These are phyloP conservation scores for Zhuqinia jingwanae DNA, from an alignment of 2,888 invertebrate species.

Conservation along the genomic window DNA sequence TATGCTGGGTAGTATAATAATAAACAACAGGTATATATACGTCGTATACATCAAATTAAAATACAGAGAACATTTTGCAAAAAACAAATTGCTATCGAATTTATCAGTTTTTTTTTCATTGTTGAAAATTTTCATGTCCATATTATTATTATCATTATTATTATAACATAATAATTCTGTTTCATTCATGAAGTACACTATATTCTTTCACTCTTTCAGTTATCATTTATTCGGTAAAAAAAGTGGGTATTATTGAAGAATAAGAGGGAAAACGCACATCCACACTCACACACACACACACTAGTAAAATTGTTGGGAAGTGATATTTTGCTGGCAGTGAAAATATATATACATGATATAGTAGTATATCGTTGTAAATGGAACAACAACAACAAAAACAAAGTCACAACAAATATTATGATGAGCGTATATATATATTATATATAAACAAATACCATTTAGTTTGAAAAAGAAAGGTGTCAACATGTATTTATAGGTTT, in stretches of 20 bases:
- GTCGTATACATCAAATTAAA: no score
- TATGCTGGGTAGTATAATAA: no score
- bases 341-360: constrained; percentile 38
- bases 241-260: no score
- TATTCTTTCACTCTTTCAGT: constrained; percentile 11
- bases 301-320: constrained; percentile 43
- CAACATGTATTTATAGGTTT: constrained; percentile 25
- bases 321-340: constrained; percentile 62
- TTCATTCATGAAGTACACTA: constrained; percentile 21
- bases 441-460: no score
- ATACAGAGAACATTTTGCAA: no score
- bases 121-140: no score
- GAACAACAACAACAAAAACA: background rate
- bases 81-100: no score
- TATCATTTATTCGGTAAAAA: constrained; percentile 30
- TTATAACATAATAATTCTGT: no score
- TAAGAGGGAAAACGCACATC: constrained; percentile 40
- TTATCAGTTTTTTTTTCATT: no score
- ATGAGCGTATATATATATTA: constrained; percentile 34
- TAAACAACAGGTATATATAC: no score
- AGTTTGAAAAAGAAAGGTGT: constrained; percentile 32
- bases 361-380: constrained; percentile 13
- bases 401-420: constrained; percentile 45
- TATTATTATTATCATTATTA: no score
- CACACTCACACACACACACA: constrained; percentile 56